Base-by-base conservation (phyloP, 1,140 invertebrate species). In the Lordiphosa mommai region DNA sequence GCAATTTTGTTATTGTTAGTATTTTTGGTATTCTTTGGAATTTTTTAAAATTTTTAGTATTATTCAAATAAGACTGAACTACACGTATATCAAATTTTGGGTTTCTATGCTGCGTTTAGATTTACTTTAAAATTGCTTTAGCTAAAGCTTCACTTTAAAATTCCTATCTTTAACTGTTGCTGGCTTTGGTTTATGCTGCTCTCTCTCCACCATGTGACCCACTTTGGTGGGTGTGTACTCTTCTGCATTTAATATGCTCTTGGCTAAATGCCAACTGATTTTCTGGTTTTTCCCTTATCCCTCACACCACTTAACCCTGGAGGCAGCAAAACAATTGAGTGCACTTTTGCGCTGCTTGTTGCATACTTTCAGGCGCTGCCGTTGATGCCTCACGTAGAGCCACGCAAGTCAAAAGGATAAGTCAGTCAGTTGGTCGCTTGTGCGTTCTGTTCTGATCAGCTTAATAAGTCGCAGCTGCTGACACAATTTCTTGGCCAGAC, bases 261-360 rank as follows among this genome's bases (percentile, higher is more conserved):
- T 80, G 71, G 74, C 76, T 61, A 48, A 67, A 55, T 71, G 76
- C 76, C 74, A 80, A 67, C 70, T 73, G 74, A 73, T 66, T 63
- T 61, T 52, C 53, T 52, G 27, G 23, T 40, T 47, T 58, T 47
- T 29, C 23, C 2, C 9, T 4, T 0, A 13, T 14, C 2, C 10
- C 17, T 40, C 36, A 17, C 27, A 36, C n/a, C 34, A 12, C 3
- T n/a, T n/a, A 17, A 27, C 17, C 37, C 38, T 14, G 23, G 48
- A 13, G 64, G 61, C 55, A 55, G 63, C 50, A 67, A 73, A 63
- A 82, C 76, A 80, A 68, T 82, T 71, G 67, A 82, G 61, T 76
- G 76, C 71, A 68, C 56, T 43, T 61, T 60, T 72, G 33, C 64
- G 10, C 52, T 49, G 72, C 61, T 82, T 80, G 70, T 80, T 82